Conservation (phyloP, 2,888 invertebrate species). For the Camptogramma bilineatum region DNA sequence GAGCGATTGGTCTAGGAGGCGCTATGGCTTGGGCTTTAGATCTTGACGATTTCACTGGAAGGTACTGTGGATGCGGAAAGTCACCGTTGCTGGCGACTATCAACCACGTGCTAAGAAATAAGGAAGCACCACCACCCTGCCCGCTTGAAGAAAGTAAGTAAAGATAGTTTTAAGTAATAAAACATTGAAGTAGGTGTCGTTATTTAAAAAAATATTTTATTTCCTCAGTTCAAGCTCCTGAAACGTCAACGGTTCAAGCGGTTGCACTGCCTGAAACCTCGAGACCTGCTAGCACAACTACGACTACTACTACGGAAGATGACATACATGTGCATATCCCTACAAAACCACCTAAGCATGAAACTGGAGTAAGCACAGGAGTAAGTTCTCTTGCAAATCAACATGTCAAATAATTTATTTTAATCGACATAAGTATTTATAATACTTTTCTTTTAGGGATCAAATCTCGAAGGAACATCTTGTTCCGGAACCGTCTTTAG, state of each 20-base stretch:
- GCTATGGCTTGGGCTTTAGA: constrained; percentile 96
- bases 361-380: constrained; percentile 30
- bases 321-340: constrained; percentile 31
- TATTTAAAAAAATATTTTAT: background rate
- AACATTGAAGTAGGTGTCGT: background rate
- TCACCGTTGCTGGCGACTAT: constrained; percentile 92
- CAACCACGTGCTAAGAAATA: constrained; percentile 91
- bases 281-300: constrained; percentile 25
- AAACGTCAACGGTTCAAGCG: constrained; percentile 33
- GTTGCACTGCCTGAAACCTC: constrained; percentile 34
- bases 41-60: constrained; percentile 93
- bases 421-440: background rate
- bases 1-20: constrained; percentile 92
- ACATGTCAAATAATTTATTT: background rate
- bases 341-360: constrained; percentile 33
- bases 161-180: background rate
- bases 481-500: constrained; percentile 86
- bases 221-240: constrained; percentile 40
- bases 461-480: constrained; percentile 80
- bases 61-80: constrained; percentile 91
- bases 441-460: constrained; percentile 65
- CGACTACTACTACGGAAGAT: constrained; percentile 39
- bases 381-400: constrained; percentile 18
- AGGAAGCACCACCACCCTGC: constrained; percentile 86
- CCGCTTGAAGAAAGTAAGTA: constrained; percentile 71